A percentile compares a stretch with the other conserved stretches of the same genome.
These are phyloP conservation scores for Nemapogon koenigi DNA, from an alignment of 2,888 invertebrate species.

Conservation along the genomic window DNA sequence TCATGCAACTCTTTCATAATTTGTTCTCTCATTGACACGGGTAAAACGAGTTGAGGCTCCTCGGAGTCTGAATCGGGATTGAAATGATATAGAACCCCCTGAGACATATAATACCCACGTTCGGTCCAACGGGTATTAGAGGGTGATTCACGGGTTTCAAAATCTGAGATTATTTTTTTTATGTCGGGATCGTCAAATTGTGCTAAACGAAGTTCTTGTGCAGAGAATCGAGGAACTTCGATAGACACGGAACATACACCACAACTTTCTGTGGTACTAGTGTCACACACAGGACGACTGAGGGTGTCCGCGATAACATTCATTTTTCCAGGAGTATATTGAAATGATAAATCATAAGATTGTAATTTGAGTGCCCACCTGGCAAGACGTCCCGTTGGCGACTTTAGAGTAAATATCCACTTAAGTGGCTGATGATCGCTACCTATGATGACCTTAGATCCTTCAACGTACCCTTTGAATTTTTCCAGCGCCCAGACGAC, in stretches of 20 bases:
- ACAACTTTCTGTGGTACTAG: no score
- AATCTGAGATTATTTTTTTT: conserved; percentile 17
- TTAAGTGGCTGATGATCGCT: conserved; percentile 27
- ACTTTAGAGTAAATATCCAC: conserved; percentile 14
- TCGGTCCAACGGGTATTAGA: conserved; percentile 8
- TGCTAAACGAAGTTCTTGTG: conserved; percentile 13
- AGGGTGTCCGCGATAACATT: conserved; percentile 32
- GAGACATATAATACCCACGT: conserved; percentile 8
- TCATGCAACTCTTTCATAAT: conserved; percentile 17
- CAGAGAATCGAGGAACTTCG: conserved; percentile 13
- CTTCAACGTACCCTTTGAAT: conserved; percentile 23
- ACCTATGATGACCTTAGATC: conserved; percentile 23
- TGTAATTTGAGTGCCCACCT: conserved; percentile 21
- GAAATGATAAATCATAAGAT: conserved; percentile 23
- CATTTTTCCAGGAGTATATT: conserved; percentile 20
- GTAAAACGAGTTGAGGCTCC: conserved; percentile 9
- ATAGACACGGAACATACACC: conserved; percentile 15
- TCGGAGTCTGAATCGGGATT: conserved; percentile 9
- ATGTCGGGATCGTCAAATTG: conserved; percentile 18
- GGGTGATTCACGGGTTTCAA: conserved; percentile 14
- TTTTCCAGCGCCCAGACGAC: conserved; percentile 30
- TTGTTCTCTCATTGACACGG: conserved; percentile 10
- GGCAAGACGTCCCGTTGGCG: neutral
- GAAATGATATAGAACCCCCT: conserved; percentile 8
- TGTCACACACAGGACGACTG: conserved; percentile 20